A percentile compares a stretch with the other conserved stretches of the same genome.
Evolutionary conservation across 2,113 vertebrate genomes (phyloP).

Genomic region (Actenoides hombroni): DNA sequence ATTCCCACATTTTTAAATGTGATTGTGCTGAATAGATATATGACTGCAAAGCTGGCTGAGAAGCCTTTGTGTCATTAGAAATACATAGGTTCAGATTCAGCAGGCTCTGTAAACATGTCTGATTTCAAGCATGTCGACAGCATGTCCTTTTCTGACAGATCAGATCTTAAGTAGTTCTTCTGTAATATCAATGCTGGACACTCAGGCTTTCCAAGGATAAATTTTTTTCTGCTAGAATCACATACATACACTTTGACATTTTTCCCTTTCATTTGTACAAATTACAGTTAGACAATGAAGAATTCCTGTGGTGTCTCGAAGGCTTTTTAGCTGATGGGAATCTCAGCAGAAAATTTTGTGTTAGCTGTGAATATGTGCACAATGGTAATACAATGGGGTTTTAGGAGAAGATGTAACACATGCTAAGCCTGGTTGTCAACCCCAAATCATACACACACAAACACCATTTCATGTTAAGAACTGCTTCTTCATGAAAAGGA

Average conservation of each 20-base stretch:
- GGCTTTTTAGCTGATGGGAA: not conserved
- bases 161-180: not conserved
- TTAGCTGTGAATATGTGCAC: fast-evolving
- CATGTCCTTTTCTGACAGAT: not conserved
- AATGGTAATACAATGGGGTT: not conserved
- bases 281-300: not conserved
- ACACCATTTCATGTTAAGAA: not conserved
- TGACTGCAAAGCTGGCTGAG: not conserved
- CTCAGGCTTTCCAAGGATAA: not conserved
- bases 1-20: not conserved
- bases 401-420: not conserved
- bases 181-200: not conserved
- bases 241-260: not conserved
- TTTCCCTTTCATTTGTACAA: not conserved
- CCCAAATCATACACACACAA: not conserved
- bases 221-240: not conserved
- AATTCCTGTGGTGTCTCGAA: not conserved
- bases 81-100: not conserved
- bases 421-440: not conserved
- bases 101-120: not conserved
- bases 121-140: not conserved
- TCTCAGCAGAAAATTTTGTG: not conserved
- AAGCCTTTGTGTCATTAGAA: not conserved
- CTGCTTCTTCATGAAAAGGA: not conserved
- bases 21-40: not conserved